Conservation (phyloP, 1,140 invertebrate species). For the Drosophila repletoides region DNA sequence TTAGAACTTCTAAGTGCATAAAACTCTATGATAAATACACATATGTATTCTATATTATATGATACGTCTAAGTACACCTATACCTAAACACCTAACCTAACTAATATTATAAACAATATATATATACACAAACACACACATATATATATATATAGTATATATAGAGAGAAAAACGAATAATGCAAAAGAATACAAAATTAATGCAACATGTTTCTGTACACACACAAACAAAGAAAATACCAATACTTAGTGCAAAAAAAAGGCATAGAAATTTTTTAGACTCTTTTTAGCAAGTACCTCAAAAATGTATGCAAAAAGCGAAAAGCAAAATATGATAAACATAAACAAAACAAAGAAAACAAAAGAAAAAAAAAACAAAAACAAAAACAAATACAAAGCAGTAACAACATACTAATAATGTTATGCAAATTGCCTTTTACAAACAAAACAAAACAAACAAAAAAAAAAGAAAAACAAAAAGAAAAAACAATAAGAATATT, state of each 20-base stretch:
- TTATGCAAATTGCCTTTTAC: constrained; percentile 68
- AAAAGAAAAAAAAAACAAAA: constrained; percentile 2
- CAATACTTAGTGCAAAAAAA: constrained; percentile 51
- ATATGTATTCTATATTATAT: constrained; percentile 46
- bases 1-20: constrained; percentile 55
- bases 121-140: neutral
- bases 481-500: constrained; percentile 27
- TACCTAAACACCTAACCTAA: constrained; percentile 17
- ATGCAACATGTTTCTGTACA: constrained; percentile 19
- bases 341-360: constrained; percentile 13
- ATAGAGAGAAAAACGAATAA: neutral
- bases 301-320: constrained; percentile 22
- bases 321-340: constrained; percentile 1
- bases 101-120: constrained; percentile 9
- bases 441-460: constrained; percentile 34
- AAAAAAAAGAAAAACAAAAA: constrained; percentile 36
- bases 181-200: constrained; percentile 20
- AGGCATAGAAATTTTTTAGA: constrained; percentile 45
- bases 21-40: too few relatives aligned
- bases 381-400: constrained; percentile 26
- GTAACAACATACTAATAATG: constrained; percentile 32
- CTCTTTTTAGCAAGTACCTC: constrained; percentile 74
- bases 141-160: constrained; percentile 1
- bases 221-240: constrained; percentile 22
- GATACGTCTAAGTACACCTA: constrained; percentile 29